Base-by-base conservation (phyloP, 2,888 invertebrate species). In the Zygaena filipendulae region DNA sequence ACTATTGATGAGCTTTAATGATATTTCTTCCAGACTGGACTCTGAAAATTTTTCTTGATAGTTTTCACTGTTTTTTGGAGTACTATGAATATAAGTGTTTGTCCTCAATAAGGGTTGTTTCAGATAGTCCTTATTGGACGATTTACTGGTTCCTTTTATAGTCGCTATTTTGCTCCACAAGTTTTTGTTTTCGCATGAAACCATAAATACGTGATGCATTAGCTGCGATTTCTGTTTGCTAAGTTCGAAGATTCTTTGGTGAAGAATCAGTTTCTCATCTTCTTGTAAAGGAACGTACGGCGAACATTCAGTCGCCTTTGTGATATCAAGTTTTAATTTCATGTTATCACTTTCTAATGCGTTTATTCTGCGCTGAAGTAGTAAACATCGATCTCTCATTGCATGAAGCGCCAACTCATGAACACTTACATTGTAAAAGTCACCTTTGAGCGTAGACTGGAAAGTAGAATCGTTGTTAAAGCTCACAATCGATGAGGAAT, bases 311-410 rank as follows among this genome's bases (percentile, higher is more conserved):
- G 44, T 52, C 19, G 50, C 42, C 37, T 77, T 63, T 7, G 57
- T 52, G 23, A 59, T 47, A 42, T 72, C 67, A 19, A 82, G 46
- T 47, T 68, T 68, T 39, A 92, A 63, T 30, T 82, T 77, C 56
- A 87, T 80, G 57, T 92, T 92, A 62, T 92, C 92, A 39, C 86
- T 86, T 68, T 92, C 92, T 13, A 91, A 79, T 1, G 70, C 56
- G 9, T 84, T 81, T 25, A 92, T 82, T 46, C 90, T 81, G 38
- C 86, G 82, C 57, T 92, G 91, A 23, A 92, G 69, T 31, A 87
- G 82, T 52, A 87, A 83, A 64, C 92, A 92, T 27, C 92, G 80
- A 60, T 92, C 92, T 57, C 90, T 86, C 84, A 92, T 87, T 7
- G 91, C 92, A 57, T 90, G 87, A 34, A 92, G 77, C 2, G 92